A percentile compares a stretch with the other conserved stretches of the same genome.
Evolutionary conservation across 2,113 vertebrate genomes (phyloP).

Genomic region (Calidris pygmaea): DNA sequence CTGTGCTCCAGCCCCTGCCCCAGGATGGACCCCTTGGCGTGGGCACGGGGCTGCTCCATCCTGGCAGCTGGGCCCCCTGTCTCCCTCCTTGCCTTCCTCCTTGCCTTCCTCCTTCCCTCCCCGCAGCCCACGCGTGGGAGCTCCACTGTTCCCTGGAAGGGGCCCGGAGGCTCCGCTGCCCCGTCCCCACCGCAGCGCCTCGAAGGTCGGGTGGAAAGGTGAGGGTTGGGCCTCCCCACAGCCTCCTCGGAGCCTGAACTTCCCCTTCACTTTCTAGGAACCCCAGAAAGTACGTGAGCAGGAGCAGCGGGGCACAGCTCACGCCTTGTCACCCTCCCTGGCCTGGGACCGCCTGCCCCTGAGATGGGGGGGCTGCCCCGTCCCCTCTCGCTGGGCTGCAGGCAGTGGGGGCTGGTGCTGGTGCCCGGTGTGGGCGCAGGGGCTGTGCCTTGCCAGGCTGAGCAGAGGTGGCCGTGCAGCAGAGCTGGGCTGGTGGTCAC

Average conservation of each 20-base stretch:
- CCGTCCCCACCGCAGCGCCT: accelerated
- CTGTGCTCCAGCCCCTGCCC: not conserved
- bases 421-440: not conserved
- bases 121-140: accelerated
- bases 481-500: not conserved
- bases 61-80: accelerated
- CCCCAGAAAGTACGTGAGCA: not conserved
- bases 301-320: accelerated
- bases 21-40: not conserved
- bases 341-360: accelerated
- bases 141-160: not conserved
- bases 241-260: not conserved
- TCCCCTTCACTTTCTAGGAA: slow-evolving; percentile 49
- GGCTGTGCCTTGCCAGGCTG: not conserved
- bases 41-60: not conserved
- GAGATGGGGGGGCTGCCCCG: accelerated
- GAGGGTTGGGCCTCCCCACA: not conserved
- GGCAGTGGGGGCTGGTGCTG: not conserved
- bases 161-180: accelerated
- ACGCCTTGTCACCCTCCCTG: accelerated
- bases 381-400: accelerated
- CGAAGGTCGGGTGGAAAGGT: not conserved
- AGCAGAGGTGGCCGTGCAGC: accelerated
- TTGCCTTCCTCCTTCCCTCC: not conserved
- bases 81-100: not conserved